A percentile compares a stretch with the other conserved stretches of the same genome.
These are phyloP conservation scores for Urocolius indicus DNA, from an alignment of 2,113 vertebrate species.

Conservation along the genomic window DNA sequence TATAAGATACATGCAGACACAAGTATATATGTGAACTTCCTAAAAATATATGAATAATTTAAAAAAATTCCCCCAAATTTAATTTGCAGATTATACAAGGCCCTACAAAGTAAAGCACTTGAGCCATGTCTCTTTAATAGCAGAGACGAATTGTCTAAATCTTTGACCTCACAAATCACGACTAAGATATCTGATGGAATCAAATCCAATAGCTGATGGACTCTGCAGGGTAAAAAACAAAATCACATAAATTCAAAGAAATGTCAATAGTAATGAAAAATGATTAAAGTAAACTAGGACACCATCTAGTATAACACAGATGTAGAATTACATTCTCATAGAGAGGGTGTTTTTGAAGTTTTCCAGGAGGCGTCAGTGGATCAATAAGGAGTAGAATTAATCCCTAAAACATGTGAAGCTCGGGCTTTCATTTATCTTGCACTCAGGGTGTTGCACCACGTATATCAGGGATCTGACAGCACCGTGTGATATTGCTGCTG, in stretches of 20 bases:
- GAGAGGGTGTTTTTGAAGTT: neutral
- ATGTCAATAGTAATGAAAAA: constrained; percentile 17
- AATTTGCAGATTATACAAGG: neutral
- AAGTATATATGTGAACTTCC: neutral
- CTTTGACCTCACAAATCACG: neutral
- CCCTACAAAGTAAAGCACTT: neutral
- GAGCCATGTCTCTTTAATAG: neutral
- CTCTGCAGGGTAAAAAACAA: neutral
- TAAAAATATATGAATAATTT: neutral
- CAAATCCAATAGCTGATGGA: neutral
- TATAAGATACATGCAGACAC: neutral
- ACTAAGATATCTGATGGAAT: neutral
- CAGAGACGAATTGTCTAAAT: neutral
- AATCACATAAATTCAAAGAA: neutral
- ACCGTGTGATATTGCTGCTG: constrained; percentile 65
- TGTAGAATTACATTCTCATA: constrained; percentile 15
- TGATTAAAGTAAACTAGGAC: neutral
- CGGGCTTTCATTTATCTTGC: constrained; percentile 56
- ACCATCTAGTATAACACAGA: neutral
- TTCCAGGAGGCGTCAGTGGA: neutral
- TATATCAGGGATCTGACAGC: constrained; percentile 65
- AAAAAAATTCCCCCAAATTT: neutral
- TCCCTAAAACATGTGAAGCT: constrained; percentile 68
- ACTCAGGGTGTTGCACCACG: constrained; percentile 31
- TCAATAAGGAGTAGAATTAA: constrained; percentile 53